phyloP scores from a whole-genome alignment of 2,113 vertebrate genomes.

The Silurus glanis region DNA sequence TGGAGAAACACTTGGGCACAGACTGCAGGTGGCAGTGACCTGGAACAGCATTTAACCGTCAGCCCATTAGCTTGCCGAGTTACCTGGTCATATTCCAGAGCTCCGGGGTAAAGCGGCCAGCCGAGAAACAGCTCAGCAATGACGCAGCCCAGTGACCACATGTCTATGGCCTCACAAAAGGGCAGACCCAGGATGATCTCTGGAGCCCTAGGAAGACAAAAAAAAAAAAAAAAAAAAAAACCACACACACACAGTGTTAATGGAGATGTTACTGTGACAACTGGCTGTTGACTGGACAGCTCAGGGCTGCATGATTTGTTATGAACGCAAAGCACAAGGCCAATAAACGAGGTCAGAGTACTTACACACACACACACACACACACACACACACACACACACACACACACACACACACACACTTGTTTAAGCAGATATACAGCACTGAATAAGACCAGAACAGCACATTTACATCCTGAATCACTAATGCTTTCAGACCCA shows the following conservation, averaged over 20 bases:
- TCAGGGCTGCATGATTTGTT: neutral
- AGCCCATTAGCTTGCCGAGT: constrained; percentile 33
- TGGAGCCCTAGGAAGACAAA: constrained; percentile 82
- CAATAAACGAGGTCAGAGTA: neutral
- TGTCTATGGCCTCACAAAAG: constrained; percentile 98
- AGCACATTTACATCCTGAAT: no score
- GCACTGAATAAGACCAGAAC: neutral
- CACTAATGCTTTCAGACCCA: neutral
- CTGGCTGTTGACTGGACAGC: constrained; percentile 33
- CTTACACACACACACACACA: neutral
- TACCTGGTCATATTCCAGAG: constrained; percentile 98
- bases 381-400: neutral
- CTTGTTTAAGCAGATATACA: neutral
- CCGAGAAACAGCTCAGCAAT: constrained; percentile 96
- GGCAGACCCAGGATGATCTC: constrained; percentile 98
- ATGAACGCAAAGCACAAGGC: neutral
- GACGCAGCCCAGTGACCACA: constrained; percentile 98
- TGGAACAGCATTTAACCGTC: neutral
- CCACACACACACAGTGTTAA: constrained; percentile 3
- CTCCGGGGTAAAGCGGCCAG: constrained; percentile 97
- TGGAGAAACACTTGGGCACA: neutral
- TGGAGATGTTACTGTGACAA: constrained; percentile 31
- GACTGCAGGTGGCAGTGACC: neutral
- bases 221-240: neutral
- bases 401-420: neutral